Percentiles rank a stretch among this genome's conserved stretches.
Evolutionary conservation across 1,140 invertebrate genomes (phyloP).

Genomic region (Drosophila mojavensis): DNA sequence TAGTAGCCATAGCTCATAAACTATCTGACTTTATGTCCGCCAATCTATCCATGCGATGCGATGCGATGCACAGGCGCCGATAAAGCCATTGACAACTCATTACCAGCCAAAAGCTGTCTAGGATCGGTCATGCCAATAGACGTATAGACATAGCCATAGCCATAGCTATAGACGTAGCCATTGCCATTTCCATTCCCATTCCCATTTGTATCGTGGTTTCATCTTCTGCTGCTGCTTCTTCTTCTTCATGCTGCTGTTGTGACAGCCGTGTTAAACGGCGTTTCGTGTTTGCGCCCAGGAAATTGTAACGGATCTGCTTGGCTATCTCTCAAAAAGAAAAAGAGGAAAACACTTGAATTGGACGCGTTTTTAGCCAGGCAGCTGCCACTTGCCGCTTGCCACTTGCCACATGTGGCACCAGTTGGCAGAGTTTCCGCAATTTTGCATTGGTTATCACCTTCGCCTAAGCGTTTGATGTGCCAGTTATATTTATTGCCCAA

Average conservation of each 20-base stretch:
- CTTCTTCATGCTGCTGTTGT: conserved; percentile 42
- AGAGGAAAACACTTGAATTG: conserved; percentile 35
- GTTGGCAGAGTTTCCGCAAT: conserved; percentile 55
- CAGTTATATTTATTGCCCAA: conserved; percentile 54
- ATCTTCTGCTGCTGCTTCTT: conserved; percentile 28
- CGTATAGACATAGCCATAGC: neutral
- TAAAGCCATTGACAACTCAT: conserved; percentile 60
- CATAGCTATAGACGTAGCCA: neutral
- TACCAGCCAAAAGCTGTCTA: conserved; percentile 23
- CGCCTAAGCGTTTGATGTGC: conserved; percentile 60
- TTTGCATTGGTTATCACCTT: conserved; percentile 77
- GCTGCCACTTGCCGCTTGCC: conserved; percentile 41
- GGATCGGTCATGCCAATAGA: conserved; percentile 9
- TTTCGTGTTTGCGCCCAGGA: conserved; percentile 53
- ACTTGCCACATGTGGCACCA: conserved; percentile 26
- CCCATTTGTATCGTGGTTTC: conserved; percentile 6
- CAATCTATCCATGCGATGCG: conserved; percentile 2
- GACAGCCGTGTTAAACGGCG: conserved; percentile 53
- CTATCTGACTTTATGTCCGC: conserved; percentile 43
- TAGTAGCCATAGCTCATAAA: conserved; percentile 65
- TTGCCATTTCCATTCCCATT: neutral
- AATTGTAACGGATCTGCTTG: conserved; percentile 60
- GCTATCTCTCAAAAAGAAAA: conserved; percentile 10
- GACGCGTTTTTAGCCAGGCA: conserved; percentile 33
- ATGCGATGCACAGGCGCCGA: conserved; percentile 40